Percentiles rank a stretch among this genome's conserved stretches.
These are phyloP conservation scores for Porites cylindrica DNA, from an alignment of 92 coral and sea anemone species.

Conservation along the genomic window DNA sequence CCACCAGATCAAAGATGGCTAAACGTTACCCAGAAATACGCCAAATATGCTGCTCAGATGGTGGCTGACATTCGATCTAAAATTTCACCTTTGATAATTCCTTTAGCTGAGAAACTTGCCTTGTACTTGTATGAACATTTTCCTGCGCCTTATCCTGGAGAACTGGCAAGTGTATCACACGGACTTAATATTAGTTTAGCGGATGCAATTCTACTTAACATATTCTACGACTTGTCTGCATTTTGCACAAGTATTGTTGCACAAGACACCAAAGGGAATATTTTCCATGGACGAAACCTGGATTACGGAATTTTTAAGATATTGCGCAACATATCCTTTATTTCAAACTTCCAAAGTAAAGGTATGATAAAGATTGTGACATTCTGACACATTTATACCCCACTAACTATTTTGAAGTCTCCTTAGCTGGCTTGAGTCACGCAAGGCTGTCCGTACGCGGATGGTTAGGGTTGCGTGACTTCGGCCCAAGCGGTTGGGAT, in stretches of 20 bases:
- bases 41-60: conserved; percentile 44
- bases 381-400: too few species aligned
- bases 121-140: conserved; percentile 62
- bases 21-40: conserved; percentile 61
- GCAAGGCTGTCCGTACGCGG: too few species aligned
- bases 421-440: too few species aligned
- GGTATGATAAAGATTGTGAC: conserved; percentile 36
- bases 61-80: conserved; percentile 21
- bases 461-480: too few species aligned
- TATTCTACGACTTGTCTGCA: conserved; percentile 85
- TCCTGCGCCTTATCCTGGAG: conserved; percentile 83
- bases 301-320: conserved; percentile 68
- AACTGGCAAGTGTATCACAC: conserved; percentile 79
- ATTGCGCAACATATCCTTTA: conserved; percentile 76
- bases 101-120: conserved; percentile 75
- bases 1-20: conserved; percentile 90
- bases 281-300: conserved; percentile 84
- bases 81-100: conserved; percentile 59
- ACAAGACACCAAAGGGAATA: conserved; percentile 73
- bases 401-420: too few species aligned
- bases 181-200: conserved; percentile 70
- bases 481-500: too few species aligned
- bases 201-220: conserved; percentile 73
- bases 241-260: conserved; percentile 94
- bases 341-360: conserved; percentile 85